Evolutionary conservation across 2,797 vertebrate genomes (phyloP).

Genomic region (Cyclura pinguis): DNA sequence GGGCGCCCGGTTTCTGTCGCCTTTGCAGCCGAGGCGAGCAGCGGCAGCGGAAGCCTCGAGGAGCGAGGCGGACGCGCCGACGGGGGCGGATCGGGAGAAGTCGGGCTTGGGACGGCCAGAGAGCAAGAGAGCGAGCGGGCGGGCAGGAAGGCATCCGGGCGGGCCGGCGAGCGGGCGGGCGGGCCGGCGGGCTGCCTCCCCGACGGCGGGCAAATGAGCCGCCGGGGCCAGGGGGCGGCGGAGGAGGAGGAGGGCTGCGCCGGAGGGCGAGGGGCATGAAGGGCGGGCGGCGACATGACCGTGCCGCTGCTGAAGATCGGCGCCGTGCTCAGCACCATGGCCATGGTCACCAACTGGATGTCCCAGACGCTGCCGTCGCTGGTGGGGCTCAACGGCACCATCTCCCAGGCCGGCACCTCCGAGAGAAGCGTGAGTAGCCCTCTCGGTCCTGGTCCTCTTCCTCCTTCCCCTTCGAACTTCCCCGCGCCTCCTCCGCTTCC

Average conservation of each 20-base stretch:
- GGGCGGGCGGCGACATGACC: constrained; percentile 82
- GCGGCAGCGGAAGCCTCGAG: neutral
- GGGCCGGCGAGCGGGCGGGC: neutral
- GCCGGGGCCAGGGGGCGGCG: constrained; percentile 53
- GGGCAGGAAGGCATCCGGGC: too few species aligned
- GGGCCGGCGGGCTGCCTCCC: constrained; percentile 4
- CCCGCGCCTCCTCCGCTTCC: neutral
- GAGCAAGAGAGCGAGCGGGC: too few species aligned
- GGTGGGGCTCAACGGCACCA: constrained; percentile 92
- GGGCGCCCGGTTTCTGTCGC: neutral
- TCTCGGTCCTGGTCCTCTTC: neutral
- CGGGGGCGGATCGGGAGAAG: neutral
- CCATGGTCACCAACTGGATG: constrained; percentile 99
- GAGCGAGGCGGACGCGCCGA: neutral
- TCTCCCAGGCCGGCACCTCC: constrained; percentile 87
- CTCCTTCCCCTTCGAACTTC: neutral
- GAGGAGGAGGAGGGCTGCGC: constrained; percentile 42
- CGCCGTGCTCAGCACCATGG: constrained; percentile 97
- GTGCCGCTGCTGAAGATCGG: constrained; percentile 95
- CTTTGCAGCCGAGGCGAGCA: neutral
- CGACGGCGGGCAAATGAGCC: constrained; percentile 34
- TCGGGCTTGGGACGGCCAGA: neutral
- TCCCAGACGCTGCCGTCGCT: constrained; percentile 94
- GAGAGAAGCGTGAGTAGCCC: constrained; percentile 91
- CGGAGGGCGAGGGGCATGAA: constrained; percentile 71